Base-by-base conservation (phyloP, 1,140 invertebrate genomes). In the Solen grandis region DNA sequence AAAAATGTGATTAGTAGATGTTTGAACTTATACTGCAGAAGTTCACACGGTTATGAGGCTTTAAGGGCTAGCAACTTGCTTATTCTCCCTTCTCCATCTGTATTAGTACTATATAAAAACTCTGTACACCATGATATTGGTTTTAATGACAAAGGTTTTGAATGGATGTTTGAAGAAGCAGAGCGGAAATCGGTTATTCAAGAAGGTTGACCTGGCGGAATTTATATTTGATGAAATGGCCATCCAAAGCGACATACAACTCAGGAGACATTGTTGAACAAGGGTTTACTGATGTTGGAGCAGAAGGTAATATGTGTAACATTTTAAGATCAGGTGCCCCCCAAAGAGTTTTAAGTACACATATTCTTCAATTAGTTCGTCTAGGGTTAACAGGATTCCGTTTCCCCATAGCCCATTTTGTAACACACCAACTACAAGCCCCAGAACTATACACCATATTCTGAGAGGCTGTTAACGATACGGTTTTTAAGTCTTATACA, bases 341-440 rank as follows among this genome's bases (percentile, higher is more conserved):
- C 22, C 60, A 79, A 46, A 27, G 59, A 33, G 63, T 19, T 13
- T 46, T 85, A 5, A 76, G 74, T 4, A 76, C 52, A n/a, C 72
- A 85, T 52, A 66, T 73, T 19, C 54, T 85, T 22, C 80, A 82
- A n/a, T 36, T 82, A 25, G 60, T 82, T 54, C 82, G 79, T 19
- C 13, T 85, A 5, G 83, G 75, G 13, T 72, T 57, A 5, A 80
- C 74, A 50, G 70, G 81, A 4, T 85, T 75, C 25, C n/a, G 81
- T 14, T 85, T 85, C 33, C 74, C 69, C 13, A 65, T 84, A 41
- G 80, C 83, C 16, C 80, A 85, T 66, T 85, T 85, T 76, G 52
- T 46, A 19, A 33, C 55, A 82, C 54, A 55, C 60, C 75, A 46
- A 31, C 50, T 73, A n/a, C 69, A 73, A 25, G 82, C 25, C 2